These are phyloP conservation scores for Oryzias curvinotus DNA, from an alignment of 2,113 vertebrate species.

Conservation along the genomic window DNA sequence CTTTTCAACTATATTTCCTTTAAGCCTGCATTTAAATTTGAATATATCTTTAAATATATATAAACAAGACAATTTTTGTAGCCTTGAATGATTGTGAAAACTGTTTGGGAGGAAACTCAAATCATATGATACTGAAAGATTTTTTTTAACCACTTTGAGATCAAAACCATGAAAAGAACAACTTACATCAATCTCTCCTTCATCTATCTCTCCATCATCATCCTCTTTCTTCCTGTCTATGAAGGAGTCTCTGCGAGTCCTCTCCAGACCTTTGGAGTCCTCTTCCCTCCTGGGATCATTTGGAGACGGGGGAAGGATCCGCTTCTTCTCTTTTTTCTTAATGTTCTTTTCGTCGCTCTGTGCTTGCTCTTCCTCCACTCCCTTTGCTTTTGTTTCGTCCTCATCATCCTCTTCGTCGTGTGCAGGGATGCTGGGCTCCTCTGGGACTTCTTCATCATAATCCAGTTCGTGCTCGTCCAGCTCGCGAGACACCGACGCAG, in stretches of 20 bases:
- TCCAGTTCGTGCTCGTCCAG: conserved; percentile 96
- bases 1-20: too few species aligned
- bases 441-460: conserved; percentile 96
- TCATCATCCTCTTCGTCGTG: conserved; percentile 82
- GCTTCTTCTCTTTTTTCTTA: conserved; percentile 70
- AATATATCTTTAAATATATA: too few species aligned
- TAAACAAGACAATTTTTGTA: too few species aligned
- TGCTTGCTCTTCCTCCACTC: conserved; percentile 76
- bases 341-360: conserved; percentile 71
- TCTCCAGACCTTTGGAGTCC: conserved; percentile 65
- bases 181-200: conserved; percentile 98
- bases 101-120: too few species aligned
- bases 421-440: conserved; percentile 80
- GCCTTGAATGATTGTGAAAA: too few species aligned
- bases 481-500: conserved; percentile 90
- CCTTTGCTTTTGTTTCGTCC: conserved; percentile 61
- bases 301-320: conserved; percentile 69
- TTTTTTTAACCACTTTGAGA: neutral
- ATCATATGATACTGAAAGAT: too few species aligned
- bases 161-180: neutral
- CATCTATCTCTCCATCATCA: conserved; percentile 95
- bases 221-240: conserved; percentile 94
- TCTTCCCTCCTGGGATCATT: conserved; percentile 57
- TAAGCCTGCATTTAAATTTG: too few species aligned
- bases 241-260: conserved; percentile 78